Percentiles rank a stretch among this genome's conserved stretches.
phyloP scores from a whole-genome alignment of 53 echinoderm and acorn worm species.

The Pentamera pediparva region DNA sequence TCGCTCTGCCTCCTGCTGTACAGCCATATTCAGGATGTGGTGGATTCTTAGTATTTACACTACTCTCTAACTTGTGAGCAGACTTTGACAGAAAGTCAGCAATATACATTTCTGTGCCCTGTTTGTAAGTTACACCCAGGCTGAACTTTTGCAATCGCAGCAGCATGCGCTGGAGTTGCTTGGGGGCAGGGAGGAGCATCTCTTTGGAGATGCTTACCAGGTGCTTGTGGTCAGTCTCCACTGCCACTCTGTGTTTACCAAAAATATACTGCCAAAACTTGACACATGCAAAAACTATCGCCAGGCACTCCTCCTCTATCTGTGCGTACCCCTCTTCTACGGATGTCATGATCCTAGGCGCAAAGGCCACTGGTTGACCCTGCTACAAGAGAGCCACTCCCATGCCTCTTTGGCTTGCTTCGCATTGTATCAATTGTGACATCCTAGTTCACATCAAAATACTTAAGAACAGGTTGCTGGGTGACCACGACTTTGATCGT shows the following conservation, averaged over 20 bases:
- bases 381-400: conserved; percentile 47
- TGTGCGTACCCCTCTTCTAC: conserved; percentile 47
- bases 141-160: conserved; percentile 44
- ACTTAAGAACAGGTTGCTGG: conserved; percentile 36
- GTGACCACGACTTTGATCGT: conserved; percentile 34
- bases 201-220: conserved; percentile 48
- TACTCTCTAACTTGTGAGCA: not conserved
- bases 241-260: conserved; percentile 23
- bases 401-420: conserved; percentile 41
- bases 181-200: conserved; percentile 25
- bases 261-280: conserved; percentile 45
- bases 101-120: conserved; percentile 41
- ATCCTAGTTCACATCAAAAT: conserved; percentile 42
- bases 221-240: conserved; percentile 45
- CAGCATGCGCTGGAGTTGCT: conserved; percentile 41
- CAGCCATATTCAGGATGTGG: conserved; percentile 16
- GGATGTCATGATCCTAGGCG: conserved; percentile 31
- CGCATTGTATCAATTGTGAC: conserved; percentile 43
- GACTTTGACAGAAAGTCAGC: conserved; percentile 45
- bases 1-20: conserved; percentile 3
- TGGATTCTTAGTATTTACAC: conserved; percentile 30
- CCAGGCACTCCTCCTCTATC: conserved; percentile 59
- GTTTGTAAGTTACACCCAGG: conserved; percentile 46
- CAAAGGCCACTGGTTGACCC: conserved; percentile 43
- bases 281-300: conserved; percentile 41